Evolutionary conservation across 2,888 invertebrate genomes (phyloP).

Genomic region (Criorhina ranunculi): DNA sequence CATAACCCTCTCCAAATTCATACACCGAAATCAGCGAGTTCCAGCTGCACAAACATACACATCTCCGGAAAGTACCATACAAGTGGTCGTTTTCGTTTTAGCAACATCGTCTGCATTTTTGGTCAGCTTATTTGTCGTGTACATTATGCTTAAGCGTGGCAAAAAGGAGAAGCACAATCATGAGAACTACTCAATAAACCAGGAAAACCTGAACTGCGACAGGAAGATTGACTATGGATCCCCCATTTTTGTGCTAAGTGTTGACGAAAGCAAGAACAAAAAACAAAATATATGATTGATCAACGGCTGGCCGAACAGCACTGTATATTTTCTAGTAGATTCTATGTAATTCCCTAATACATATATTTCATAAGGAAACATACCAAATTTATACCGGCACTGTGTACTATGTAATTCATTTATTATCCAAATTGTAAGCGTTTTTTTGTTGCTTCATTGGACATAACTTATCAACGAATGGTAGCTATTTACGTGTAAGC

Average conservation of each 20-base stretch:
- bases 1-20: slow-evolving; percentile 88
- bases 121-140: slow-evolving; percentile 90
- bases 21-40: slow-evolving; percentile 84
- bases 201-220: slow-evolving; percentile 78
- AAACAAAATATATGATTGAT: slow-evolving; percentile 40
- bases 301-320: neutral
- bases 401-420: slow-evolving; percentile 12
- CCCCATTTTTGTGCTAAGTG: slow-evolving; percentile 84
- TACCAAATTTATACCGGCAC: slow-evolving; percentile 27
- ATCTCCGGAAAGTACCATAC: slow-evolving; percentile 86
- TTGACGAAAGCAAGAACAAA: slow-evolving; percentile 77
- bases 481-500: slow-evolving; percentile 35
- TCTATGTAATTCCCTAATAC: slow-evolving; percentile 4
- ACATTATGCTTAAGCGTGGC: slow-evolving; percentile 90
- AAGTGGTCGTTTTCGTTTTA: slow-evolving; percentile 91
- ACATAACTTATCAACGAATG: slow-evolving; percentile 12
- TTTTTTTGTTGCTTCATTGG: slow-evolving; percentile 22
- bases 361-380: slow-evolving; percentile 9
- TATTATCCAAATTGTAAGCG: slow-evolving; percentile 10
- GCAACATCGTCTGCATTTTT: slow-evolving; percentile 92
- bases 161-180: slow-evolving; percentile 81
- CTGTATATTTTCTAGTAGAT: slow-evolving; percentile 28
- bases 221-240: slow-evolving; percentile 82
- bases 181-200: slow-evolving; percentile 61
- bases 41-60: slow-evolving; percentile 81